A percentile compares a stretch with the other conserved stretches of the same genome.
Evolutionary conservation across 2,888 invertebrate genomes (phyloP).

Genomic region (Zhuqinia jingwanae): DNA sequence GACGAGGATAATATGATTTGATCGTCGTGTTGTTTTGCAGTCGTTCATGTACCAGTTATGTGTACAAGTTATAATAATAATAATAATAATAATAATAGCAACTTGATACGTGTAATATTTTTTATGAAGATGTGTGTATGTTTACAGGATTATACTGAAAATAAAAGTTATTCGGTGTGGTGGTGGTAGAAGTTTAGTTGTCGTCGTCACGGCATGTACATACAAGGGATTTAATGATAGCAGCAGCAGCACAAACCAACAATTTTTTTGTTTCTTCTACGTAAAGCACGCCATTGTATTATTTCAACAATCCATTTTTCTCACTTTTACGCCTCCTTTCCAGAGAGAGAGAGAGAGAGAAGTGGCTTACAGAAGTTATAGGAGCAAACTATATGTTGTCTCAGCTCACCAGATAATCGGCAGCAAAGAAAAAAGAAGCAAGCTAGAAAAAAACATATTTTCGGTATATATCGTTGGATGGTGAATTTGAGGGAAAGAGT

Average conservation of each 20-base stretch:
- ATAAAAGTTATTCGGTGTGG: slow-evolving; percentile 13
- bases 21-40: slow-evolving; percentile 9
- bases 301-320: neutral
- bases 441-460: neutral
- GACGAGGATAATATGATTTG: slow-evolving; percentile 63
- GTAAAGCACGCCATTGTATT: neutral
- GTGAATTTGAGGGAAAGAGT: neutral
- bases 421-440: too few species aligned
- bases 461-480: neutral
- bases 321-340: slow-evolving; percentile 33
- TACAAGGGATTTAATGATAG: slow-evolving; percentile 31
- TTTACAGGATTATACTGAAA: neutral
- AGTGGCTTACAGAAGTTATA: too few species aligned
- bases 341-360: too few species aligned
- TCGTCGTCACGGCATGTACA: slow-evolving; percentile 45
- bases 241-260: slow-evolving; percentile 26
- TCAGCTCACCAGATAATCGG: slow-evolving; percentile 5
- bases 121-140: slow-evolving; percentile 37
- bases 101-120: slow-evolving; percentile 27
- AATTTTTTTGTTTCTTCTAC: slow-evolving; percentile 28
- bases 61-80: slow-evolving; percentile 20
- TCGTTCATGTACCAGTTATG: slow-evolving; percentile 25
- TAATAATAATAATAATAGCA: slow-evolving; percentile 27
- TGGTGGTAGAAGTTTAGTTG: neutral
- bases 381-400: neutral